A percentile compares a stretch with the other conserved stretches of the same genome.
phyloP scores from a whole-genome alignment of 2,797 vertebrate species.

The Pygocentrus nattereri region DNA sequence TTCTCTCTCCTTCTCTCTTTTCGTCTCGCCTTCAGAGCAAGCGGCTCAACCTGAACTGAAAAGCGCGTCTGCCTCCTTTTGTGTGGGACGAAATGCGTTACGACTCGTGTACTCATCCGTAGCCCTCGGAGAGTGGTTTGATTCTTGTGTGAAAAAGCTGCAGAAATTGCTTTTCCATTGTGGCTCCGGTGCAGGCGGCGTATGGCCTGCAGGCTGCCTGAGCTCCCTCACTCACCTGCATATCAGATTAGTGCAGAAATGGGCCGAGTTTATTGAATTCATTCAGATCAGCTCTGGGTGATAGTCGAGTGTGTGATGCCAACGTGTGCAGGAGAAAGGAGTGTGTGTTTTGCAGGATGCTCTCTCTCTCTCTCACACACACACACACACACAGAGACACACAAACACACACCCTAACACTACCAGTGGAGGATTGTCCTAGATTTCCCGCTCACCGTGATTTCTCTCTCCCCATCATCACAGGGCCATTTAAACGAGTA shows the following conservation, averaged over 20 bases:
- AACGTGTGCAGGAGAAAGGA: conserved; percentile 13
- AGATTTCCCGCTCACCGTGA: conserved; percentile 13
- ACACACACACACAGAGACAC: conserved; percentile 15
- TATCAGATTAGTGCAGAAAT: conserved; percentile 53
- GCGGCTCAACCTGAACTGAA: conserved; percentile 20
- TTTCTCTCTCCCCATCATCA: not conserved
- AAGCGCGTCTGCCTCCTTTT: conserved; percentile 44
- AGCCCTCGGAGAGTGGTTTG: conserved; percentile 45
- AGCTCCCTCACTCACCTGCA: conserved; percentile 53
- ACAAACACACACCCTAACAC: conserved; percentile 3
- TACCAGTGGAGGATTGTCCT: not conserved
- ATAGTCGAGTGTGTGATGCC: conserved; percentile 57
- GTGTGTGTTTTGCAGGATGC: not conserved
- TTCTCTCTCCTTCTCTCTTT: not conserved
- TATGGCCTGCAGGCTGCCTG: conserved; percentile 38
- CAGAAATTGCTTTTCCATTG: conserved; percentile 59
- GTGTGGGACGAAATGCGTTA: conserved; percentile 55
- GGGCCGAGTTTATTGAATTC: conserved; percentile 50
- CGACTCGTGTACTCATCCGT: conserved; percentile 48
- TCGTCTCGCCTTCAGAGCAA: conserved; percentile 24
- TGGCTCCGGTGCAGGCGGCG: conserved; percentile 32
- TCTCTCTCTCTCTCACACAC: no score
- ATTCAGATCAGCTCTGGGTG: conserved; percentile 53
- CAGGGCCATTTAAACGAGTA: not conserved
- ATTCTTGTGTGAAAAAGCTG: conserved; percentile 45